Percentiles rank a stretch among this genome's conserved stretches.
Evolutionary conservation across 2,797 vertebrate species (phyloP).

Genomic region (Cynopterus sphinx): DNA sequence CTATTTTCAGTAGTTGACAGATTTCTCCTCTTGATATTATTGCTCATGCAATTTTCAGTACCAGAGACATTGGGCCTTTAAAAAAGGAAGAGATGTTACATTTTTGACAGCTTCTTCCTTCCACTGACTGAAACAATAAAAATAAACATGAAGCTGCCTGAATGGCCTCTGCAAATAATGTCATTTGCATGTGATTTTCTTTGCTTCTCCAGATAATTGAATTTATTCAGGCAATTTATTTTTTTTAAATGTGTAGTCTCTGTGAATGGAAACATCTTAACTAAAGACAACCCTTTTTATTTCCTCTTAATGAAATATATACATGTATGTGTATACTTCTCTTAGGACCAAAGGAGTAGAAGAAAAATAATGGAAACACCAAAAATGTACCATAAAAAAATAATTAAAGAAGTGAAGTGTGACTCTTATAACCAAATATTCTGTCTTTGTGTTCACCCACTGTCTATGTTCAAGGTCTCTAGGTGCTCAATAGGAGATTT

Average conservation of each 20-base stretch:
- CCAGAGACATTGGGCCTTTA: slow-evolving; percentile 49
- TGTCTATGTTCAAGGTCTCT: slow-evolving; percentile 77
- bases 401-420: slow-evolving; percentile 75
- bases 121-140: slow-evolving; percentile 56
- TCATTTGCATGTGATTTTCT: slow-evolving; percentile 76
- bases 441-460: slow-evolving; percentile 70
- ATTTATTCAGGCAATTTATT: slow-evolving; percentile 77
- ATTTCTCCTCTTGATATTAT: slow-evolving; percentile 47
- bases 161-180: slow-evolving; percentile 44
- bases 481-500: slow-evolving; percentile 80
- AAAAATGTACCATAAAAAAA: slow-evolving; percentile 61
- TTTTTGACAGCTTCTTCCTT: slow-evolving; percentile 68
- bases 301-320: slow-evolving; percentile 68
- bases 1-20: not conserved
- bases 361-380: slow-evolving; percentile 63
- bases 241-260: slow-evolving; percentile 70
- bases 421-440: slow-evolving; percentile 72
- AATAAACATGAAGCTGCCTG: slow-evolving; percentile 68
- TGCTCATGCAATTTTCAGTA: not conserved
- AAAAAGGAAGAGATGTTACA: not conserved
- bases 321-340: not conserved
- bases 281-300: slow-evolving; percentile 70
- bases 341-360: slow-evolving; percentile 49
- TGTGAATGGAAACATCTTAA: slow-evolving; percentile 68
- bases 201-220: slow-evolving; percentile 66